Percentiles rank a stretch among this genome's conserved stretches.
These are phyloP conservation scores for Andrena dorsata DNA, from an alignment of 2,888 invertebrate species.

Conservation along the genomic window DNA sequence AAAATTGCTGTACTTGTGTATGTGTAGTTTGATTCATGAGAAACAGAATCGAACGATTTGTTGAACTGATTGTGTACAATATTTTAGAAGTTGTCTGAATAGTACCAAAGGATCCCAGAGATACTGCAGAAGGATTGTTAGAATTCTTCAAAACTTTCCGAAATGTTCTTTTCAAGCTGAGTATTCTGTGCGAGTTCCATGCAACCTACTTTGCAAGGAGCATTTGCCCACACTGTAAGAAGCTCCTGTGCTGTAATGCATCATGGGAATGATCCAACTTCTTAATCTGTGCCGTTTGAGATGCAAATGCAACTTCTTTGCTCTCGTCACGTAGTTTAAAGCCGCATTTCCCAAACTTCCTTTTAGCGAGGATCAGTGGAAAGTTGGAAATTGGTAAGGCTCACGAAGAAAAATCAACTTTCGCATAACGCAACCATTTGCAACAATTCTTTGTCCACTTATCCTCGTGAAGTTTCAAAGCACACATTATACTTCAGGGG, in stretches of 20 bases:
- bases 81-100: not conserved
- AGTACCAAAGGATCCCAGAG: not conserved
- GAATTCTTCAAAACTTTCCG: conserved; percentile 18
- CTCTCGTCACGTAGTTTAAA: conserved; percentile 38
- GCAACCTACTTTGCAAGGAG: conserved; percentile 50
- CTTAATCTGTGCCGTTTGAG: conserved; percentile 60
- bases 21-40: not conserved
- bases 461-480: not conserved
- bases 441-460: not conserved
- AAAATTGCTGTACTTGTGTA: not conserved
- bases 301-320: conserved; percentile 54
- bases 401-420: conserved; percentile 8
- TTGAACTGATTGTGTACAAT: conserved; percentile 15
- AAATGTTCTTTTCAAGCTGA: conserved; percentile 36
- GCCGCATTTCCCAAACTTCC: conserved; percentile 23
- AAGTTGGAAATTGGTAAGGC: conserved; percentile 18
- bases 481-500: not conserved
- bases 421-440: not conserved
- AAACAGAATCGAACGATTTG: conserved; percentile 1
- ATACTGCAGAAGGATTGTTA: not conserved
- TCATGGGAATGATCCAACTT: conserved; percentile 58
- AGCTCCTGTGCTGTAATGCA: conserved; percentile 41
- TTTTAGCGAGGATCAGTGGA: conserved; percentile 1
- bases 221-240: conserved; percentile 52
- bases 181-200: conserved; percentile 32